Conservation (phyloP, 2,113 vertebrate species). For the Donacobius atricapilla region DNA sequence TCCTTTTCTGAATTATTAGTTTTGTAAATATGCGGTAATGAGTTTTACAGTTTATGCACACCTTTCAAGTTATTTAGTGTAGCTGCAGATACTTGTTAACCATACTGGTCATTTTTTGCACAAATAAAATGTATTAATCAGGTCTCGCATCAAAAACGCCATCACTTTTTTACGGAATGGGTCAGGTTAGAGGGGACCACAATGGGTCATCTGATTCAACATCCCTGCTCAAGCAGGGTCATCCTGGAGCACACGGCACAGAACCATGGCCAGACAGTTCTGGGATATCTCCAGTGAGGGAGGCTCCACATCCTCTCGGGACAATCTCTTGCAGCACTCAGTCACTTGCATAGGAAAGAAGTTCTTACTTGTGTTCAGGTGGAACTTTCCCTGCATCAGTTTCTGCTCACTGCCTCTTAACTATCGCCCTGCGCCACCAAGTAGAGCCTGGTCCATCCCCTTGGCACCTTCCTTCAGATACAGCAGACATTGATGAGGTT, state of each 20-base stretch:
- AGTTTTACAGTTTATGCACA: neutral
- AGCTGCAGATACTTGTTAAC: neutral
- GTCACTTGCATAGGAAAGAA: neutral
- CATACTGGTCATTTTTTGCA: neutral
- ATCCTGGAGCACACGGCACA: neutral
- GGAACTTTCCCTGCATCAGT: neutral
- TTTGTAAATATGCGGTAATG: neutral
- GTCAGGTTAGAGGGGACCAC: neutral
- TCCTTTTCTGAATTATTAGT: neutral
- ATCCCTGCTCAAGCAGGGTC: neutral
- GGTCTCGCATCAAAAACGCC: neutral
- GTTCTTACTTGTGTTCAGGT: neutral
- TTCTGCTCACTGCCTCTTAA: neutral
- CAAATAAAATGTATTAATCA: neutral
- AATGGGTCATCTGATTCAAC: neutral
- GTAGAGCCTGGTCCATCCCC: neutral
- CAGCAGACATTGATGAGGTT: neutral
- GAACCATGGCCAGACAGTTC: neutral
- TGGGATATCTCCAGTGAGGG: neutral
- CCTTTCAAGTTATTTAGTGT: neutral
- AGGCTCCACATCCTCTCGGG: neutral
- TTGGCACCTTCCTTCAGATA: neutral
- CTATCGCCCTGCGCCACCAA: rapidly evolving
- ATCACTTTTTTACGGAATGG: neutral
- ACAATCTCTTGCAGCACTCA: neutral